Percentiles rank a stretch among this genome's conserved stretches.
Evolutionary conservation across 2,797 vertebrate genomes (phyloP).

Genomic region (Silurus aristotelis): DNA sequence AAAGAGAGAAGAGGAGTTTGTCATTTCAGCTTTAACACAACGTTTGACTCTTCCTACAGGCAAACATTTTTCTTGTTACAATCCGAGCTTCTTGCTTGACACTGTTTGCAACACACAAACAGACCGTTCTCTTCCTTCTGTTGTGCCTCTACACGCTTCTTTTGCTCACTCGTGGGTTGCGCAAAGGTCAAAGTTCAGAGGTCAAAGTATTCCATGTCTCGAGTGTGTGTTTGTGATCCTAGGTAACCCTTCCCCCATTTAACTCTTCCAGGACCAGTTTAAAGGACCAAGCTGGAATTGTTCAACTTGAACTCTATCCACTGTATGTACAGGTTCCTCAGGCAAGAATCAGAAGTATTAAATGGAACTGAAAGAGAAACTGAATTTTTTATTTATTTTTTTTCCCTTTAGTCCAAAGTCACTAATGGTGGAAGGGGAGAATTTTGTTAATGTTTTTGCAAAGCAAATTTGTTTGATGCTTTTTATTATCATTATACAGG

Average conservation of each 20-base stretch:
- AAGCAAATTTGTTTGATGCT: background rate
- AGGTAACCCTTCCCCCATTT: background rate
- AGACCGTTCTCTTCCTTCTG: background rate
- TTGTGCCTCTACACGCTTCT: background rate
- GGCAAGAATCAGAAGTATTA: background rate
- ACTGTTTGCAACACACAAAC: background rate
- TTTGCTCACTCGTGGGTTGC: slow-evolving; percentile 24
- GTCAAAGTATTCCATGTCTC: slow-evolving; percentile 23
- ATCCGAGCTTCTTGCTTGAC: background rate
- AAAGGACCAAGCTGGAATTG: background rate
- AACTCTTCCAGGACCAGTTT: background rate
- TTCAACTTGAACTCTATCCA: background rate
- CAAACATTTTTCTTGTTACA: background rate
- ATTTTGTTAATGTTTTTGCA: background rate
- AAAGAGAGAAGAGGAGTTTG: slow-evolving; percentile 16
- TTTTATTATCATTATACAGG: background rate
- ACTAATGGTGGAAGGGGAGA: background rate
- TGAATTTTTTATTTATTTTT: too few species aligned
- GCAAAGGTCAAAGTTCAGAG: slow-evolving; percentile 38
- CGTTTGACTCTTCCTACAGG: background rate
- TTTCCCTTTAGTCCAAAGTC: background rate
- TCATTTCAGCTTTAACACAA: background rate
- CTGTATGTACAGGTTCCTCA: background rate
- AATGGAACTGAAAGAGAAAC: background rate
- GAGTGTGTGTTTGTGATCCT: background rate